Evolutionary conservation across 2,888 invertebrate genomes (phyloP), one percentile per base, ranked within the genome.

Genomic region (Abrostola triplasia): DNA sequence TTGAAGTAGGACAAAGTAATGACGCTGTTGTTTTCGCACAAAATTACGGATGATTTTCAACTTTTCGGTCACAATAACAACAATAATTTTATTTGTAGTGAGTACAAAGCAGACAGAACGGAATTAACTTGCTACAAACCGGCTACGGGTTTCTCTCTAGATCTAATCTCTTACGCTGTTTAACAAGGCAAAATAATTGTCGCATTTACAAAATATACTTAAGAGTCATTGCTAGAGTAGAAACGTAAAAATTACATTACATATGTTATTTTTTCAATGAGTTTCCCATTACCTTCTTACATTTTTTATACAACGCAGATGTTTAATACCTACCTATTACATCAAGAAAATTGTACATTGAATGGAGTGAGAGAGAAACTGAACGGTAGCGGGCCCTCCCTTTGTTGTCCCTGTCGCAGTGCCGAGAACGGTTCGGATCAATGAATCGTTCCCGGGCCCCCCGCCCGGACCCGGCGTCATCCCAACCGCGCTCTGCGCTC

Each of bases 351-450:
- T 36, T 24, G 12, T 61, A 57, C 50, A 59, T 77, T 85, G 82
- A 85, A 83, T 84, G 84, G 80, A 85, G 82, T 59, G 84, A 87
- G 76, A 75, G 84, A 86, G 88, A 89, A 69, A 73, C 73, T 82
- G 77, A 66, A 75, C 70, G 72, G 70, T 68, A 74, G 76, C 74
- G 76, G 76, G 71, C 74, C 80, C 80, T 85, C 83, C 83, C 84
- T 82, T 81, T 81, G 82, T 85, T 83, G 83, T 93, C 92, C 87
- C 89, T 89, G 82, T 94, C 93, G 82, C 65, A 76, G 73, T 79
- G 83, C 92, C 94, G 94, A 94, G 88, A 85, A 83, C 70, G 79
- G 86, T 93, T 93, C 93, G 93, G 92, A 94, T 94, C 94, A 94
- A 94, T 94, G 94, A 94, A 93, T 90, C 90, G 90, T 89, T 90